Evolutionary conservation across 2,113 vertebrate species (phyloP), one percentile per base, ranked within the genome.

Genomic region (Actinemys pallida): DNA sequence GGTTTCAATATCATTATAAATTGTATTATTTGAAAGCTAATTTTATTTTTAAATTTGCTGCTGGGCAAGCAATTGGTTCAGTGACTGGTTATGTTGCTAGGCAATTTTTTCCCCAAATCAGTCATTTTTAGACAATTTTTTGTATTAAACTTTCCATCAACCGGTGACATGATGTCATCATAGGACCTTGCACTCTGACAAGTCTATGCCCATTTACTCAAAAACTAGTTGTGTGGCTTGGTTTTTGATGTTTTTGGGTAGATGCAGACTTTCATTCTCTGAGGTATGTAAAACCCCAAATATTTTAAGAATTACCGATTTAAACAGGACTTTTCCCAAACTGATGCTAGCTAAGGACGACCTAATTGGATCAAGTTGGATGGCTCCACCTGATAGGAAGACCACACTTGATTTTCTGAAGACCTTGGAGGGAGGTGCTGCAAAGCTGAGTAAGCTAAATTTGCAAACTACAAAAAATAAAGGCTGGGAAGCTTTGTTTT

Each of bases 1-100:
- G 31, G 20, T 72, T 88, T 50, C 62, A 94, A 92, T 83, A 88
- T 39, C 72, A 88, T n/a, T 83, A 81, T 57, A 95, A 96, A 95
- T 86, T 90, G 24, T 82, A 42, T 27, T 86, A 12, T 91, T 88
- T 42, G 14, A 83, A 10, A 89, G 20, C 16, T 92, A 78, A 62
- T 92, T 92, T 92, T 56, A 45, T 24, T 92, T 75, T 84, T 83
- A 92, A 94, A 93, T 95, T 90, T 90, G 45, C 88, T 88, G 42
- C 29, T 93, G 27, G 4, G 1, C 80, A 78, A 62, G 62, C 29
- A 22, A 84, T 6, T 87, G 45, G 56, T 49, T 12, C 14, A 84
- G 52, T 7, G 8, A 19, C 7, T 72, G 52, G 45, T 81, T 86
- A 82, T 82, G 24, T 16, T 78, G 19, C 25, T 85, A 20, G 81